These are phyloP conservation scores for Griposia aprilina DNA, from an alignment of 2,888 invertebrate genomes.

Conservation along the genomic window DNA sequence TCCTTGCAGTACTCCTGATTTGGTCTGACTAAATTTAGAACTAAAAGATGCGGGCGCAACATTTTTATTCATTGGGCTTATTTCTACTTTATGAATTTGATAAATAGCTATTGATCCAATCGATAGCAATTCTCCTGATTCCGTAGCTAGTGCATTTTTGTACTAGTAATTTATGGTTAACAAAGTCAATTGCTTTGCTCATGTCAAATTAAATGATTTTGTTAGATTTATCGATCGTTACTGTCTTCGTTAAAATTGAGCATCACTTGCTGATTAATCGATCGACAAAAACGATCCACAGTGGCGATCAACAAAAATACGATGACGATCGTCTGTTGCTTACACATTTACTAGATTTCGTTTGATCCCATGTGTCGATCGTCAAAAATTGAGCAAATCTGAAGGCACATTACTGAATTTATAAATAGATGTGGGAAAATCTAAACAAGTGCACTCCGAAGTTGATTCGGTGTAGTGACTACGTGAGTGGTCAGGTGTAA, in stretches of 20 bases:
- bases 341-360: background rate
- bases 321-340: background rate
- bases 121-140: background rate
- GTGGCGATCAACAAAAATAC: background rate
- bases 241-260: background rate
- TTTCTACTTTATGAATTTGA: background rate
- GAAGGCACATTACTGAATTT: background rate
- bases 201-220: too few relatives aligned
- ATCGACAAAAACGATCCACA: background rate
- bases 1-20: background rate
- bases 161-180: background rate
- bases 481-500: constrained; percentile 18
- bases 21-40: background rate
- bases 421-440: background rate
- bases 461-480: background rate
- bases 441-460: constrained; percentile 1
- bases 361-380: background rate
- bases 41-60: background rate
- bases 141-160: too few relatives aligned
- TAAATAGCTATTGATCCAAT: background rate
- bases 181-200: background rate
- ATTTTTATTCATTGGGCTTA: background rate
- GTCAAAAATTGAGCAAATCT: background rate
- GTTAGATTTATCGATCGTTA: background rate
- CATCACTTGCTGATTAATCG: background rate